Conservation (phyloP, 1,140 invertebrate genomes). For the Drosophila bifasciata region DNA sequence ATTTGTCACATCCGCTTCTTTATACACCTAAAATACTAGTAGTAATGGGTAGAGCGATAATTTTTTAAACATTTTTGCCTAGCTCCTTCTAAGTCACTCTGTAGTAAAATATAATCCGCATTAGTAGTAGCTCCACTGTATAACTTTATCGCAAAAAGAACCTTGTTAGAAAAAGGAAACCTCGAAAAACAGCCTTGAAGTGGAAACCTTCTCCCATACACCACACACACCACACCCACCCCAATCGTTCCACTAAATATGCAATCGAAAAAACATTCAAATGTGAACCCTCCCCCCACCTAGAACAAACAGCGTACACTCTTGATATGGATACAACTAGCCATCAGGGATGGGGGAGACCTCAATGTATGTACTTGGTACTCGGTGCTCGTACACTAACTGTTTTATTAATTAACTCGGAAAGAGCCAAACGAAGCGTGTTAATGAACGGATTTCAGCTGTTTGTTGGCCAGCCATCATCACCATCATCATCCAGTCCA, state of each 20-base stretch:
- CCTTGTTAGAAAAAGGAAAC: constrained; percentile 1
- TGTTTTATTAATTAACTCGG: constrained; percentile 55
- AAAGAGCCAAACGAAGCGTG: constrained; percentile 53
- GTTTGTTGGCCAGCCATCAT: constrained; percentile 15
- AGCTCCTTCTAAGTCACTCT: too few species aligned
- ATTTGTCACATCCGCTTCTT: too few species aligned
- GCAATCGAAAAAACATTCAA: constrained; percentile 24
- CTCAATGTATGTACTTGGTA: background rate
- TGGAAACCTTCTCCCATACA: constrained; percentile 2
- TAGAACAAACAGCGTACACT: constrained; percentile 12
- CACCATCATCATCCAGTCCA: too few species aligned
- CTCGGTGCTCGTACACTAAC: constrained; percentile 28
- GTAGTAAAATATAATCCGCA: background rate
- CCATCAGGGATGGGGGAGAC: constrained; percentile 8
- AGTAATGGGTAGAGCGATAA: too few species aligned
- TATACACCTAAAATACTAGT: too few species aligned
- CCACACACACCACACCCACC: background rate
- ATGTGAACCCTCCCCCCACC: constrained; percentile 19
- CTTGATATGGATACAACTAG: constrained; percentile 14
- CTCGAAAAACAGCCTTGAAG: constrained; percentile 19
- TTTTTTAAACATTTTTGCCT: too few species aligned
- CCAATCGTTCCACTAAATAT: background rate
- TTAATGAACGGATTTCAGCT: constrained; percentile 56
- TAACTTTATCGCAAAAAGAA: constrained; percentile 1
- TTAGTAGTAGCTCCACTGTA: too few species aligned